Evolutionary conservation across 2,888 invertebrate species (phyloP).

Genomic region (Caenorhabditis angaria): DNA sequence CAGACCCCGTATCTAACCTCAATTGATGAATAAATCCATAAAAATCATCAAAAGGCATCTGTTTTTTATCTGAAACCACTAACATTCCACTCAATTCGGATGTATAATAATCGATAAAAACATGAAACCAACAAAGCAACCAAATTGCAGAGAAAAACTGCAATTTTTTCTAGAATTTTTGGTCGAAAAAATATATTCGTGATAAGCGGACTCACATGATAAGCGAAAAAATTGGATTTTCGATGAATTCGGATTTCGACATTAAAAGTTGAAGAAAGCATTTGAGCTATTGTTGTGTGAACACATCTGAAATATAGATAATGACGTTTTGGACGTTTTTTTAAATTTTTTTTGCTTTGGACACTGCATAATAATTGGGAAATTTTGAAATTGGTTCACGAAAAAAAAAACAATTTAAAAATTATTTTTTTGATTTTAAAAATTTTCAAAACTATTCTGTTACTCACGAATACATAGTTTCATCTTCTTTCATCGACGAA

Average conservation of each 20-base stretch:
- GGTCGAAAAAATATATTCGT: no score
- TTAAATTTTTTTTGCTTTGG: no score
- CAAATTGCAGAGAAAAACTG: slow-evolving; percentile 42
- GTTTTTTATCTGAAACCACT: slow-evolving; percentile 42
- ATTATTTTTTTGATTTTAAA: background rate
- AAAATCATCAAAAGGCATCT: slow-evolving; percentile 42
- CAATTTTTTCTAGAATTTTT: background rate
- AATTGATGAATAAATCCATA: slow-evolving; percentile 32
- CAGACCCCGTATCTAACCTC: slow-evolving; percentile 11
- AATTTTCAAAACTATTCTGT: no score
- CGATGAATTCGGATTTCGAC: slow-evolving; percentile 22
- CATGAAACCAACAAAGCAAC: slow-evolving; percentile 42
- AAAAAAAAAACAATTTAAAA: background rate
- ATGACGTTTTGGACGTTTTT: no score
- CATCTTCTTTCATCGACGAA: slow-evolving; percentile 8
- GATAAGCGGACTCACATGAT: slow-evolving; percentile 25
- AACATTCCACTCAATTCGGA: slow-evolving; percentile 45
- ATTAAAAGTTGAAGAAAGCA: slow-evolving; percentile 31
- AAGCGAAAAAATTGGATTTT: slow-evolving; percentile 38
- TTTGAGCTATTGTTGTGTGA: slow-evolving; percentile 28
- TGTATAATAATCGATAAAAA: slow-evolving; percentile 44
- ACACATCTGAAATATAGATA: slow-evolving; percentile 22
- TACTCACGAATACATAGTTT: slow-evolving; percentile 18
- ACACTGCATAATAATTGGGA: no score
- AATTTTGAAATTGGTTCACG: no score